phyloP scores from a whole-genome alignment of 2,797 vertebrate genomes.

The Trematomus bernacchii region DNA sequence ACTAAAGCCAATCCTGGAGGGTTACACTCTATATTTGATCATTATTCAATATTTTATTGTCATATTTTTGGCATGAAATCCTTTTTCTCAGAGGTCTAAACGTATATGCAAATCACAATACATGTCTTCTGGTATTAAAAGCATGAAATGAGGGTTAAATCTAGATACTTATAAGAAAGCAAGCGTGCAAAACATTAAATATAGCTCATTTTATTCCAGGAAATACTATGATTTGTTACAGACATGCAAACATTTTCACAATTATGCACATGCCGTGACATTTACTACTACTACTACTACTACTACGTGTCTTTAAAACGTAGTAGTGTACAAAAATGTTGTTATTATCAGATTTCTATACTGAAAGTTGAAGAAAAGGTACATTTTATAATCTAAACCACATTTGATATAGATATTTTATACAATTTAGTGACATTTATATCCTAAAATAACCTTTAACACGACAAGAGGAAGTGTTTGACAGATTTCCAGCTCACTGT shows the following conservation, averaged over 20 bases:
- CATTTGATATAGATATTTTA: background rate
- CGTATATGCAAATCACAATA: background rate
- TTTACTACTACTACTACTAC: no score
- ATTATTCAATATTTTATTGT: background rate
- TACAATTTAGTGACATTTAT: background rate
- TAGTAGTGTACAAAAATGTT: background rate
- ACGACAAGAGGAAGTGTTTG: background rate
- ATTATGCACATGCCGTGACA: background rate
- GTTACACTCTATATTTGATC: background rate
- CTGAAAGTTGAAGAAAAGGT: no score
- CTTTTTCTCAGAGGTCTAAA: background rate
- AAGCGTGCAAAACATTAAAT: background rate
- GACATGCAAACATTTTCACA: no score
- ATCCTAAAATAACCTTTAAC: background rate
- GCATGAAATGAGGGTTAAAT: background rate
- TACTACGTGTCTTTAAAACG: no score
- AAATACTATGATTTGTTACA: background rate
- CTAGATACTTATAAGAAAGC: background rate
- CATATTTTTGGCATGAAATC: background rate
- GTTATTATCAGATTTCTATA: background rate
- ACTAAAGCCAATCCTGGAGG: background rate
- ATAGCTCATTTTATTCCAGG: background rate
- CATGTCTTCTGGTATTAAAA: background rate
- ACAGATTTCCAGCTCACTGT: background rate
- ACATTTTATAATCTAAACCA: accelerated